A percentile compares a stretch with the other conserved stretches of the same genome.
phyloP scores from a whole-genome alignment of 1,140 invertebrate species.

The Phthorimaea operculella region DNA sequence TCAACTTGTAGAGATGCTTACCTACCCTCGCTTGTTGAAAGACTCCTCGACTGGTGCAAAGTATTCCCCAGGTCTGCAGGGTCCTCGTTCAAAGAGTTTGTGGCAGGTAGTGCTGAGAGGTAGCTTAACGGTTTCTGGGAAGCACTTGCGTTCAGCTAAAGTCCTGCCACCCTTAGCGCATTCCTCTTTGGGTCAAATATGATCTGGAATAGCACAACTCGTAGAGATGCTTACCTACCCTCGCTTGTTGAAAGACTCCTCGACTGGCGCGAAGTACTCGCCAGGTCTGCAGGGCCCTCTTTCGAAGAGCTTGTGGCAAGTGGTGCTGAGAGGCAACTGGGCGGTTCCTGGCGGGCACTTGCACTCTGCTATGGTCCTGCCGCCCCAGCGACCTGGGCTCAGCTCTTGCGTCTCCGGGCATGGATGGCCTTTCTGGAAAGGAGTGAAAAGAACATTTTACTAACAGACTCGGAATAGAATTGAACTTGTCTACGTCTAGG shows the following conservation, averaged over 20 bases:
- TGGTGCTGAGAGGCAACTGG: slow-evolving; percentile 66
- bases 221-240: slow-evolving; percentile 57
- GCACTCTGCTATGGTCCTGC: slow-evolving; percentile 76
- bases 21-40: slow-evolving; percentile 63
- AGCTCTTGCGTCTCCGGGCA: slow-evolving; percentile 87
- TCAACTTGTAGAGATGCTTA: slow-evolving; percentile 45
- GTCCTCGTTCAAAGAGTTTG: slow-evolving; percentile 76
- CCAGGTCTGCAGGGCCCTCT: slow-evolving; percentile 75
- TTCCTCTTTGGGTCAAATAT: no score
- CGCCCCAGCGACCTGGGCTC: slow-evolving; percentile 70
- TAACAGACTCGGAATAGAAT: no score
- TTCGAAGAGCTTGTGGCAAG: slow-evolving; percentile 78
- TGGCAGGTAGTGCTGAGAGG: slow-evolving; percentile 71
- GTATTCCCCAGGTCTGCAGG: slow-evolving; percentile 76
- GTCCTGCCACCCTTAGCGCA: slow-evolving; percentile 69
- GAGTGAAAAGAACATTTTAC: no score
- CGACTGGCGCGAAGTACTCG: slow-evolving; percentile 77
- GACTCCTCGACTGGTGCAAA: slow-evolving; percentile 72
- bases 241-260: slow-evolving; percentile 60
- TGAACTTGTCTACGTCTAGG: no score
- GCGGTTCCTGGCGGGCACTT: slow-evolving; percentile 82
- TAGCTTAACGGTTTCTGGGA: slow-evolving; percentile 77
- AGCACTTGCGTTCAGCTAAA: slow-evolving; percentile 80
- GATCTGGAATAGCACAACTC: no score
- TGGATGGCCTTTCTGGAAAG: slow-evolving; percentile 75